phyloP scores from a whole-genome alignment of 30 jellyfish, hydroid and myxozoan species.

The Aurelia coerulea region DNA sequence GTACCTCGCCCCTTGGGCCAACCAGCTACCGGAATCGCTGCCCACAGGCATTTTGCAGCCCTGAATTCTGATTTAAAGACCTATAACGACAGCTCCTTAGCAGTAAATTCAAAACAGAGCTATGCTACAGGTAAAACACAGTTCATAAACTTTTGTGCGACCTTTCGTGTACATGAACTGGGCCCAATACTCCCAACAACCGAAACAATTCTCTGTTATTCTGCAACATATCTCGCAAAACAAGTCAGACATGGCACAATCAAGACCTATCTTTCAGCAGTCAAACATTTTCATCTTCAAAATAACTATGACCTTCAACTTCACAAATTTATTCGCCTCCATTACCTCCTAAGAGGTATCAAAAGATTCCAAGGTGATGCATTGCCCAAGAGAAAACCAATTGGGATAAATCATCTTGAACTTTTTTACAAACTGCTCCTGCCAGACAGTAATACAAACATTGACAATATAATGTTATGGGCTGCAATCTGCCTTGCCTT shows the following conservation, averaged over 20 bases:
- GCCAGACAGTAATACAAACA: background rate
- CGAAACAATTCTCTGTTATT: background rate
- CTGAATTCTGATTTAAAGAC: background rate
- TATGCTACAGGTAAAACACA: slow-evolving; percentile 3
- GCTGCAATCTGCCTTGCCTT: slow-evolving; percentile 2
- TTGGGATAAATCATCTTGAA: background rate
- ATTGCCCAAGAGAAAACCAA: background rate
- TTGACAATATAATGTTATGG: slow-evolving; percentile 14
- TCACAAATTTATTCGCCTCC: background rate
- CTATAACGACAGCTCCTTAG: background rate
- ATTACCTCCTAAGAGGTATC: background rate
- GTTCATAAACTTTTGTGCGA: background rate
- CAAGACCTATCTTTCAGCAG: background rate
- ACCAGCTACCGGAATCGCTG: background rate
- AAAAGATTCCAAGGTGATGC: background rate
- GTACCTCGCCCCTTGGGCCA: slow-evolving; percentile 13
- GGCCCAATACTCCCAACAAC: background rate
- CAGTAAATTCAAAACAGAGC: background rate
- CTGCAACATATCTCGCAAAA: background rate
- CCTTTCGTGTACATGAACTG: background rate
- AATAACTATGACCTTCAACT: background rate
- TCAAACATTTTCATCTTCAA: background rate
- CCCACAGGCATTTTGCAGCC: background rate
- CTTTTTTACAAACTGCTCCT: background rate
- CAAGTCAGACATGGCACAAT: slow-evolving; percentile 7